Evolutionary conservation across 2,797 vertebrate genomes (phyloP), one percentile per base, ranked within the genome.

Genomic region (Chromis chromis): DNA sequence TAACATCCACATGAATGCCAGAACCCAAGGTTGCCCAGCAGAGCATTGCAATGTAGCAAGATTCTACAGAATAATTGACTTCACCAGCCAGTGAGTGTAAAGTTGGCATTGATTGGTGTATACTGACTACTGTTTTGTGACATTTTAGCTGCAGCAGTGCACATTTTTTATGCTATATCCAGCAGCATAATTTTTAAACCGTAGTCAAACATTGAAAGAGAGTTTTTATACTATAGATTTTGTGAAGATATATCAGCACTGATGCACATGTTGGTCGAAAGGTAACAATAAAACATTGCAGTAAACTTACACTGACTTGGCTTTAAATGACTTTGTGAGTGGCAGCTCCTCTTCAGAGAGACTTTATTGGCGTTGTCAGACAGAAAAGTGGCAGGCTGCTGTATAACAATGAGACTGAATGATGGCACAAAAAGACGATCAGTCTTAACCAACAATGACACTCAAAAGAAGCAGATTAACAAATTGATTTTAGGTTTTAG

Each of bases 391-490:
- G 6, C 3, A 24, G 6, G 27, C 48, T 48, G 27, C 56, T 21
- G 49, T 36, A 36, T 36, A 36, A 36, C 33, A 36, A 36, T 42
- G 25, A 33, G 49, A 64, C 48, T 46, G n/a, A 33, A 53, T 3
- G 6, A 17, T 36, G 4, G 28, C 21, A 61, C 19, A 16, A 31
- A 46, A 66, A 68, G 31, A 53, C 36, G 21, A 39, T 36, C 9
- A 46, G 16, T 10, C 33, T 36, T 3, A 36, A 36, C 33, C 33
- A 36, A 36, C 8, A 36, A 3, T 12, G 33, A 36, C 50, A 24
- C 14, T 63, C 24, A 61, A 22, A 31, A 12, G 14, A 28, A 59
- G 49, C 52, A 48, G 36, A 74, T 24, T 42, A 36, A 56, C 14
- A 49, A 19, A 12, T 7, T 39, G 44, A 42, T 25, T 52, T 50